Evolutionary conservation across 2,888 invertebrate genomes (phyloP).

Genomic region (Unio pictorum): DNA sequence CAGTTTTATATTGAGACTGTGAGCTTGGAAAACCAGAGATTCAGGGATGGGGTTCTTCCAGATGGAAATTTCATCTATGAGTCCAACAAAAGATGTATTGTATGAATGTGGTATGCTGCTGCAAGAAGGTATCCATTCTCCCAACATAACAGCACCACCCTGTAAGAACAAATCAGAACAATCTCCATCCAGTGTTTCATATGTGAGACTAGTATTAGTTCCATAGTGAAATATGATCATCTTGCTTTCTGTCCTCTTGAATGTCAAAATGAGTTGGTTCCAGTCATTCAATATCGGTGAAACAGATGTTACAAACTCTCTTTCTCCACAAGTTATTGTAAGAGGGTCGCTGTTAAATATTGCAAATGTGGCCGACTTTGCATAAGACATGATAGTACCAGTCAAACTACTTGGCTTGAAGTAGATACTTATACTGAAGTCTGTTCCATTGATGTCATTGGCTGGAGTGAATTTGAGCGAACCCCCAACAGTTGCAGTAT

Average conservation of each 20-base stretch:
- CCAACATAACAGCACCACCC: conserved; percentile 44
- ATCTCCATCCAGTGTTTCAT: conserved; percentile 27
- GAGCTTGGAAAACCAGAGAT: conserved; percentile 45
- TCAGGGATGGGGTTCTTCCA: conserved; percentile 47
- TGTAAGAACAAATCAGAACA: conserved; percentile 34
- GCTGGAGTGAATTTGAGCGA: conserved; percentile 26
- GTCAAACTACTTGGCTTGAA: conserved; percentile 43
- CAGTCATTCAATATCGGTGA: conserved; percentile 29
- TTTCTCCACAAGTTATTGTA: conserved; percentile 33
- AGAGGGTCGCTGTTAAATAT: conserved; percentile 41
- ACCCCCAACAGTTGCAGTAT: conserved; percentile 33
- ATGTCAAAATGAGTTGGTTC: conserved; percentile 53
- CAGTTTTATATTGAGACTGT: conserved; percentile 44
- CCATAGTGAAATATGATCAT: conserved; percentile 44
- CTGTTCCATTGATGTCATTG: conserved; percentile 14
- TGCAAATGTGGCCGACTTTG: conserved; percentile 41
- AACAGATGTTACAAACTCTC: conserved; percentile 13
- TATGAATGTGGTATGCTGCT: conserved; percentile 19
- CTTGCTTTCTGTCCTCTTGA: conserved; percentile 17
- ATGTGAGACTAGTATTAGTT: conserved; percentile 29
- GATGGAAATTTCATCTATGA: conserved; percentile 49
- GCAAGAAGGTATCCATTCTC: conserved; percentile 47
- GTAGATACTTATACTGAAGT: conserved; percentile 47
- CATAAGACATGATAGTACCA: conserved; percentile 46
- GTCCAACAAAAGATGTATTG: conserved; percentile 32